These are phyloP conservation scores for Dinomys branickii DNA, from an alignment of 2,113 vertebrate genomes.

Conservation along the genomic window DNA sequence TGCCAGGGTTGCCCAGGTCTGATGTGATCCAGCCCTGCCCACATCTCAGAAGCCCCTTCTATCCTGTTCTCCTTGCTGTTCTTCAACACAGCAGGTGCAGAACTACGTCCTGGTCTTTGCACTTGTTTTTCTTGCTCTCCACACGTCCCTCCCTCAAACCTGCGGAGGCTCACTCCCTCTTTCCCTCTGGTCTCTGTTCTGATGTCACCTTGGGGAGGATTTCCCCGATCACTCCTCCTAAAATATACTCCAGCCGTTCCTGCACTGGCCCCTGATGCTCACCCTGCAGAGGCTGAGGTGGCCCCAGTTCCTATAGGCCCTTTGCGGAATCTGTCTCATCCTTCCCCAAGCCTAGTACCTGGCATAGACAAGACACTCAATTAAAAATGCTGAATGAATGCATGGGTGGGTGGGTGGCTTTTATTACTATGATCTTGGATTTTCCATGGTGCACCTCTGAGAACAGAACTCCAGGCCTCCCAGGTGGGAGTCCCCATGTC, in stretches of 20 bases:
- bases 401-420: background rate
- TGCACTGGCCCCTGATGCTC: background rate
- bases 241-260: background rate
- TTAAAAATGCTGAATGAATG: background rate
- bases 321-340: background rate
- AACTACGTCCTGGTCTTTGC: background rate
- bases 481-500: background rate
- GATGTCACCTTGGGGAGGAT: background rate
- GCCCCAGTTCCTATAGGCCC: background rate
- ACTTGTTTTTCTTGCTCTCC: background rate
- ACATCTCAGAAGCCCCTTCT: background rate
- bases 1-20: no score
- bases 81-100: background rate
- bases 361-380: background rate
- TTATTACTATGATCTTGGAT: background rate
- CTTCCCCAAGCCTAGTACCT: background rate
- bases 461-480: background rate
- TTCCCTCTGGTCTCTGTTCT: background rate
- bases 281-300: accelerated
- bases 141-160: background rate
- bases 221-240: background rate
- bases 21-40: accelerated
- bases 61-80: background rate
- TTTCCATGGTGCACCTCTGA: background rate
- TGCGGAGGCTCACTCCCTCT: background rate